A percentile compares a stretch with the other conserved stretches of the same genome.
Evolutionary conservation across 2,797 vertebrate species (phyloP).

Genomic region (Labroides dimidiatus): DNA sequence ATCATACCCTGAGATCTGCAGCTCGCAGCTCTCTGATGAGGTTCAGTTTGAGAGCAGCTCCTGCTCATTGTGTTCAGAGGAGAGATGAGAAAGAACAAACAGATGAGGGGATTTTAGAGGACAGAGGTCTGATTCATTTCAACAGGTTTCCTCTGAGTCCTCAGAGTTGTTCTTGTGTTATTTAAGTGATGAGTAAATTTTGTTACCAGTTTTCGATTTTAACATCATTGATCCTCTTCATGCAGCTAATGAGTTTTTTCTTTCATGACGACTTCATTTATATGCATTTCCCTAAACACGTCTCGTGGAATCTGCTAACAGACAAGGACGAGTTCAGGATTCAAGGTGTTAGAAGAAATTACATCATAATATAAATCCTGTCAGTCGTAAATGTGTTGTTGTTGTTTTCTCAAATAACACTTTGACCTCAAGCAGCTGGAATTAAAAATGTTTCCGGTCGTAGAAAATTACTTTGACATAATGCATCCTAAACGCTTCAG

Average conservation of each 20-base stretch:
- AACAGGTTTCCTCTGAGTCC: not conserved
- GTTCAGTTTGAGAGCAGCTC: slow-evolving; percentile 5
- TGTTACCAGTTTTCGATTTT: too few species aligned
- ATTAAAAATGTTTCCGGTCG: not conserved
- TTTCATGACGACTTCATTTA: too few species aligned
- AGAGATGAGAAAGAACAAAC: not conserved
- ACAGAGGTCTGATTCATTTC: not conserved
- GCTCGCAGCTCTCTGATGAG: not conserved
- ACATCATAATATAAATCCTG: not conserved
- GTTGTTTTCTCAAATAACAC: not conserved
- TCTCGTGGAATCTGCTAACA: too few species aligned
- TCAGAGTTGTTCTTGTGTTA: not conserved
- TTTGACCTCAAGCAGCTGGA: not conserved
- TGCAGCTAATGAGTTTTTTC: too few species aligned
- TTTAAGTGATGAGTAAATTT: not conserved
- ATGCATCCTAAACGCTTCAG: slow-evolving; percentile 28
- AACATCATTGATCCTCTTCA: too few species aligned
- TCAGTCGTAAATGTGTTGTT: too few species aligned
- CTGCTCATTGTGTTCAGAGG: slow-evolving; percentile 14
- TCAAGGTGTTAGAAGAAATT: too few species aligned
- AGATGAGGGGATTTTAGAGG: not conserved
- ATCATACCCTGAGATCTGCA: too few species aligned
- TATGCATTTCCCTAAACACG: too few species aligned
- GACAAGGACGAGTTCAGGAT: too few species aligned
- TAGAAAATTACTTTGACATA: slow-evolving; percentile 34